phyloP scores from a whole-genome alignment of 92 coral and sea anemone genomes.

The Isaurus tuberculatus region DNA sequence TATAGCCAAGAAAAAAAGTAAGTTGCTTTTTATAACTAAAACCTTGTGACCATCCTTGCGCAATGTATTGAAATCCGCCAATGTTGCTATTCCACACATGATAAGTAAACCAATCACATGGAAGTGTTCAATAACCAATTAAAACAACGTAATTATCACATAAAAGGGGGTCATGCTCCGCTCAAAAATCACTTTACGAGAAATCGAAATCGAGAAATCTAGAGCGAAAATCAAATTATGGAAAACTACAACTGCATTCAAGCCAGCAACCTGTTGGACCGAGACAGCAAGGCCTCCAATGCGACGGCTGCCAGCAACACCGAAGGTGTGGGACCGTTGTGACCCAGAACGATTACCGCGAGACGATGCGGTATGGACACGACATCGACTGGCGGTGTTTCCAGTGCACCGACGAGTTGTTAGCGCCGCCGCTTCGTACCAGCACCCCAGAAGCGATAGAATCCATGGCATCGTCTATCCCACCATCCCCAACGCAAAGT shows the following conservation, averaged over 20 bases:
- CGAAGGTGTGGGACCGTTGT: conserved; percentile 41
- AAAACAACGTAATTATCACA: conserved; percentile 17
- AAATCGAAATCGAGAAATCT: conserved; percentile 6
- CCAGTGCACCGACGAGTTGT: conserved; percentile 22
- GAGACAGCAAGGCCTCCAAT: conserved; percentile 25
- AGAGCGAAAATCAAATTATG: neutral
- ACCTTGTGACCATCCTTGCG: conserved; percentile 3
- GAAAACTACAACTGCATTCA: conserved; percentile 19
- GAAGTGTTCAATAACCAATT: conserved; percentile 14
- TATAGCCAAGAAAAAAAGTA: too few relatives aligned
- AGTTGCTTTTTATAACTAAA: too few relatives aligned
- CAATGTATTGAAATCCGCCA: conserved; percentile 14
- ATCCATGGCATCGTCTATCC: neutral
- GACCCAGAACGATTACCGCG: conserved; percentile 21
- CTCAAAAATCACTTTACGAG: conserved; percentile 11
- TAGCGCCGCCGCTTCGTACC: conserved; percentile 13
- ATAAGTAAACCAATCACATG: conserved; percentile 13
- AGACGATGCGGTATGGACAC: conserved; percentile 27
- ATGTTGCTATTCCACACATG: neutral
- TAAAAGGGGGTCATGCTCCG: neutral
- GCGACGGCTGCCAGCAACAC: conserved; percentile 46
- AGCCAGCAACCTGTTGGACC: conserved; percentile 31
- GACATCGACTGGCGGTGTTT: conserved; percentile 37
- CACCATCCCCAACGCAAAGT: conserved; percentile 5
- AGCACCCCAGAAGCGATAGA: neutral